Evolutionary conservation across 2,113 vertebrate genomes (phyloP).

Genomic region (Actenoides lindsayi): DNA sequence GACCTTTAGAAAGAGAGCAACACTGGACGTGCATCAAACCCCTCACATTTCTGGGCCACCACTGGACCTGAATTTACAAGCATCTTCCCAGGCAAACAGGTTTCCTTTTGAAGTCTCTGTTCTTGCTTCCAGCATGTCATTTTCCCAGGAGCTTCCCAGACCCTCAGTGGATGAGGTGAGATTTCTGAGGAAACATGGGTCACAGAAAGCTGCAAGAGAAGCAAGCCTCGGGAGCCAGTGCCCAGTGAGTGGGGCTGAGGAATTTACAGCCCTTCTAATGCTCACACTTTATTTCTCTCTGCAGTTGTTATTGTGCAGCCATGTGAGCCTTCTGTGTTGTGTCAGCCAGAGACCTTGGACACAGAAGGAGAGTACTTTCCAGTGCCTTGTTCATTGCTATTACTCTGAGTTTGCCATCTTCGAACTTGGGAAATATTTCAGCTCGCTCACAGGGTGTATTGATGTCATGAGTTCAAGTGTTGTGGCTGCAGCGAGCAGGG

Average conservation of each 20-base stretch:
- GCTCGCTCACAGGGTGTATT: neutral
- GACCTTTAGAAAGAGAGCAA: neutral
- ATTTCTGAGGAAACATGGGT: neutral
- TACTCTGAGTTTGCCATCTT: neutral
- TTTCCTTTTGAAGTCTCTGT: neutral
- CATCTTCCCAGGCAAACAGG: neutral
- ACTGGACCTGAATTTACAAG: neutral
- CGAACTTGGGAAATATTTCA: neutral
- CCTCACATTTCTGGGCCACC: neutral
- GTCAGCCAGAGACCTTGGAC: neutral
- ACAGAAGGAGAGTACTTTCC: neutral
- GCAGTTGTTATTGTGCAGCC: neutral
- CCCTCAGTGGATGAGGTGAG: accelerated
- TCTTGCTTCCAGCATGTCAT: neutral
- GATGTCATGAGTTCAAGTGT: neutral
- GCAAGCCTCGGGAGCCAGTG: neutral
- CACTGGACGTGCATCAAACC: neutral
- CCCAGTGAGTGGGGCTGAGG: neutral
- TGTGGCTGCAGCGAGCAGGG: neutral
- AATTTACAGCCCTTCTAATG: slow-evolving; percentile 22
- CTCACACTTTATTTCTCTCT: slow-evolving; percentile 26
- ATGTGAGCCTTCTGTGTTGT: neutral
- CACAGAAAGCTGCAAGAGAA: neutral
- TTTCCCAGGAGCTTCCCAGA: neutral
- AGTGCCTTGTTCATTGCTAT: neutral